These are phyloP conservation scores for Barbus barbus DNA, from an alignment of 2,113 vertebrate genomes.

Conservation along the genomic window DNA sequence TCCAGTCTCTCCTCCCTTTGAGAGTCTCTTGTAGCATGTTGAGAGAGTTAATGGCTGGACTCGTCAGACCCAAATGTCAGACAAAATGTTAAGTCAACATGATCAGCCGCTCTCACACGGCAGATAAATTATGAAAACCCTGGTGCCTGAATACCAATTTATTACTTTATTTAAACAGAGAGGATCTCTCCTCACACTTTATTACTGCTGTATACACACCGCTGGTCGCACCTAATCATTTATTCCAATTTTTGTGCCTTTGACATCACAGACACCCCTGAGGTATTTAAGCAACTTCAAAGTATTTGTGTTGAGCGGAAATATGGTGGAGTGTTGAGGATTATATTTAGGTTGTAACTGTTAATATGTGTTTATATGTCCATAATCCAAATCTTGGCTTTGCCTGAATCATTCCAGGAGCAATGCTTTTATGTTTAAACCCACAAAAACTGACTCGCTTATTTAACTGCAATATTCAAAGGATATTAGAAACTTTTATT, in stretches of 20 bases:
- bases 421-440: neutral
- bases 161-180: conserved; percentile 42
- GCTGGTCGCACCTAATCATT: neutral
- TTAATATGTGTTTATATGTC: neutral
- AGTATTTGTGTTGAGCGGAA: neutral
- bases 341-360: neutral
- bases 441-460: neutral
- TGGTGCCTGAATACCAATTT: conserved; percentile 41
- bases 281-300: conserved; percentile 20
- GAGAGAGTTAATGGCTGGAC: conserved; percentile 45
- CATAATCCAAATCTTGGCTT: neutral
- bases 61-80: conserved; percentile 59
- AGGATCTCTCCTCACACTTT: conserved; percentile 21
- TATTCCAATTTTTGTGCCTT: neutral
- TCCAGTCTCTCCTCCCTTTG: conserved; percentile 20
- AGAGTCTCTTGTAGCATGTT: conserved; percentile 44
- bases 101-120: conserved; percentile 44
- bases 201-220: conserved; percentile 25
- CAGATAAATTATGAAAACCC: conserved; percentile 48
- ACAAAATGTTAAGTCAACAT: conserved; percentile 62
- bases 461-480: conserved; percentile 1
- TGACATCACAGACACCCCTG: conserved; percentile 2
- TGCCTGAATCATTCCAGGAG: neutral
- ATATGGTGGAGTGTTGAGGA: neutral
- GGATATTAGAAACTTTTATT: neutral